Percentiles rank a stretch among this genome's conserved stretches.
Conservation (phyloP, 1,140 invertebrate species). For the Solenopsis invicta region DNA sequence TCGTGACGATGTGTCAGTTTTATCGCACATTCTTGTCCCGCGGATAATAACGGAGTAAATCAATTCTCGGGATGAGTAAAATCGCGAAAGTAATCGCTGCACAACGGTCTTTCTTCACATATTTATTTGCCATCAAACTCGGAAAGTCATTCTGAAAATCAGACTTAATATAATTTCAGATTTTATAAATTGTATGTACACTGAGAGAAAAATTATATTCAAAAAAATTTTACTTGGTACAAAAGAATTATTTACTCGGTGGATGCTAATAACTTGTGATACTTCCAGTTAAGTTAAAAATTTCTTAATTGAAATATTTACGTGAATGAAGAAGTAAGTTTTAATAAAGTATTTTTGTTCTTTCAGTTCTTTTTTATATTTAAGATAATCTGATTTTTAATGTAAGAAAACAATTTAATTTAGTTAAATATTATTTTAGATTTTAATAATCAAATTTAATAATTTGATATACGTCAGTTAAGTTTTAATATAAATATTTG, state of each 20-base stretch:
- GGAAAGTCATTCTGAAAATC: neutral
- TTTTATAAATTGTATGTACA: neutral
- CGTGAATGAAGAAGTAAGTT: no score
- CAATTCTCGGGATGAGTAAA: neutral
- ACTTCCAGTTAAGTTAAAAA: no score
- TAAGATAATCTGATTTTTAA: no score
- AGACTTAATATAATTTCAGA: neutral
- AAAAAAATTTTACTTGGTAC: no score
- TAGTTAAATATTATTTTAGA: neutral
- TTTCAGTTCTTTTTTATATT: no score
- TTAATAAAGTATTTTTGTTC: no score
- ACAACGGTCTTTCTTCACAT: neutral
- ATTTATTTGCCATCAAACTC: slow-evolving; percentile 2
- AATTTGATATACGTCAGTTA: neutral
- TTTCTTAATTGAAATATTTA: no score
- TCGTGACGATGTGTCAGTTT: slow-evolving; percentile 20
- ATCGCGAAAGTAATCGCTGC: neutral
- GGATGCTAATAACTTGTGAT: no score
- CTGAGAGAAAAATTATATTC: neutral
- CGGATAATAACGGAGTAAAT: neutral
- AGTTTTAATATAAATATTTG: neutral
- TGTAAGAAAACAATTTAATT: no score
- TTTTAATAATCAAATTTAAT: neutral
- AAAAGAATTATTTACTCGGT: no score
- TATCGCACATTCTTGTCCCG: slow-evolving; percentile 10